A percentile compares a stretch with the other conserved stretches of the same genome.
Evolutionary conservation across 2,797 vertebrate species (phyloP).

Genomic region (Malacoraja senta): DNA sequence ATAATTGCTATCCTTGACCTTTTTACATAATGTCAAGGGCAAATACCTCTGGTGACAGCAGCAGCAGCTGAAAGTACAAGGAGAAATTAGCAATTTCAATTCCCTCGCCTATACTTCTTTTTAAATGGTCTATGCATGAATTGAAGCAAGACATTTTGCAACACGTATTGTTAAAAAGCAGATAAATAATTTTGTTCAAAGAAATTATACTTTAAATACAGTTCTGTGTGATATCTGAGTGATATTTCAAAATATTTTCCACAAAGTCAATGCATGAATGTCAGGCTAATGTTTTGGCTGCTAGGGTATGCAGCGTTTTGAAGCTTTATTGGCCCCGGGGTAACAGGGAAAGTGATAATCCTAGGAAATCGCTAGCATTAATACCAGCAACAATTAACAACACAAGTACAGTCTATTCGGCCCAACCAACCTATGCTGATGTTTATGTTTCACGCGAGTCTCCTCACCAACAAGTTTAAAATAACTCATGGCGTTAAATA

Average conservation of each 20-base stretch:
- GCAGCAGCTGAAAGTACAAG: slow-evolving; percentile 25
- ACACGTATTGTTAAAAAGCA: neutral
- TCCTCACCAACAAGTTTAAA: neutral
- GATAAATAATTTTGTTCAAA: slow-evolving; percentile 14
- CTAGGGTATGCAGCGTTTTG: neutral
- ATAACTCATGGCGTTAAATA: neutral
- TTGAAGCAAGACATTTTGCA: slow-evolving; percentile 14
- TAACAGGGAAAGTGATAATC: neutral
- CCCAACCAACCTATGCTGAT: neutral
- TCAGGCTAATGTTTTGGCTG: neutral
- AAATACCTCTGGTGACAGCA: slow-evolving; percentile 37
- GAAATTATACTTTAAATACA: neutral
- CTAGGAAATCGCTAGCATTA: neutral
- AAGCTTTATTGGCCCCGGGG: neutral
- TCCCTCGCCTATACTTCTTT: slow-evolving; percentile 9
- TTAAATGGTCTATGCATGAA: slow-evolving; percentile 27
- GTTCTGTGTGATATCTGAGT: neutral
- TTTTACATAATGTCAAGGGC: slow-evolving; percentile 27
- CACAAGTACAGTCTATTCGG: neutral
- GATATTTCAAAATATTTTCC: neutral
- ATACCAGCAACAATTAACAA: neutral
- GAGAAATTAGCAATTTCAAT: slow-evolving; percentile 11
- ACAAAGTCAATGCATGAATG: neutral
- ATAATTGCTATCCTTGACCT: slow-evolving; percentile 32
- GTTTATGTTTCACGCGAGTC: neutral